Evolutionary conservation across 2,113 vertebrate genomes (phyloP).

Genomic region (Oreochromis spilurus): DNA sequence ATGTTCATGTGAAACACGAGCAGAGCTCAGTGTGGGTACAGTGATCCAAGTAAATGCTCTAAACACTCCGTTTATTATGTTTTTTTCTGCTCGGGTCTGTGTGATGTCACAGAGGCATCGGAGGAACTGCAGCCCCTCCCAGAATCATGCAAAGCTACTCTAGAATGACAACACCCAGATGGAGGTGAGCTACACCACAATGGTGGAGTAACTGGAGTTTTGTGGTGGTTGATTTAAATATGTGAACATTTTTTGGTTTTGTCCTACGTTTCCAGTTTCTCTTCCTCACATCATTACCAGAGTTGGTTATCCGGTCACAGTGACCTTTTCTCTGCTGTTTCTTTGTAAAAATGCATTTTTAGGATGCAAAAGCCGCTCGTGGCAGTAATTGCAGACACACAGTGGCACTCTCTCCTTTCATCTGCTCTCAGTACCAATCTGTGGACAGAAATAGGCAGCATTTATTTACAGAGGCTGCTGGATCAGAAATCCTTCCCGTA

Average conservation of each 20-base stretch:
- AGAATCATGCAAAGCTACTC: background rate
- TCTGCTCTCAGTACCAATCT: constrained; percentile 5
- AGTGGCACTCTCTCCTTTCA: constrained; percentile 20
- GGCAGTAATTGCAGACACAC: background rate
- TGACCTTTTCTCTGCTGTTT: background rate
- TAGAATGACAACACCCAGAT: background rate
- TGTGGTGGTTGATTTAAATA: background rate
- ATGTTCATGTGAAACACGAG: no score
- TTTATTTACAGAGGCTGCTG: background rate
- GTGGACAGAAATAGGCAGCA: background rate
- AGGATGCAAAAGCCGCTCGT: background rate
- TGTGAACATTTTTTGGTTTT: background rate
- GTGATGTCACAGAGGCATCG: background rate
- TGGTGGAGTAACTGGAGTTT: background rate
- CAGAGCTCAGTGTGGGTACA: background rate
- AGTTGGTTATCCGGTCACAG: background rate
- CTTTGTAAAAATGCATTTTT: background rate
- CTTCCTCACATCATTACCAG: background rate
- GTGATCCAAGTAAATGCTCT: background rate
- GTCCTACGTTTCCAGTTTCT: background rate
- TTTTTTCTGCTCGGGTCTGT: background rate
- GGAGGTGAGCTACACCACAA: background rate
- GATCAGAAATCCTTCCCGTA: background rate
- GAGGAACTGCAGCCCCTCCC: background rate
- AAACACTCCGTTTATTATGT: background rate